These are phyloP conservation scores for Rhinolophus ferrumequinum DNA, from an alignment of 2,113 vertebrate species.

Conservation along the genomic window DNA sequence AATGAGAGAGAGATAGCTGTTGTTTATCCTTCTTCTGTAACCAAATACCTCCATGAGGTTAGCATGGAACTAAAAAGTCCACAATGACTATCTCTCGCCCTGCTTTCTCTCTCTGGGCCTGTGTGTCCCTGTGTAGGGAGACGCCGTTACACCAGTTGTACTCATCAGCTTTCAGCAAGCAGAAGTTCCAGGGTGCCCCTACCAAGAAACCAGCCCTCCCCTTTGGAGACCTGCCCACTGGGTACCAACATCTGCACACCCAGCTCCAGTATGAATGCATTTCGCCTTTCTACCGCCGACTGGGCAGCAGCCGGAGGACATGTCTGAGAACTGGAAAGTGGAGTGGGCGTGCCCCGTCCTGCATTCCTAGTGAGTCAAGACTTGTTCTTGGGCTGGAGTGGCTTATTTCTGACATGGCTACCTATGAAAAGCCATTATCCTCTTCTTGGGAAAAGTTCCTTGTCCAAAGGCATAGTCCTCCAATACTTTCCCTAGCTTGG, in stretches of 20 bases:
- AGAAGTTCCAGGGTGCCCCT: constrained; percentile 86
- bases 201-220: constrained; percentile 88
- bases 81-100: neutral
- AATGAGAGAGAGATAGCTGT: neutral
- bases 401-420: neutral
- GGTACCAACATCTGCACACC: constrained; percentile 95
- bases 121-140: constrained; percentile 86
- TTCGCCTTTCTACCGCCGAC: constrained; percentile 94
- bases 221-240: constrained; percentile 89
- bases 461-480: neutral
- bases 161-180: constrained; percentile 86
- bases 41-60: neutral
- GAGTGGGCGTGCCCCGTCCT: constrained; percentile 96
- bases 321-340: constrained; percentile 98
- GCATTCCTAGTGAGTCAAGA: constrained; percentile 93
- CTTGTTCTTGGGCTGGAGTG: neutral
- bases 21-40: neutral
- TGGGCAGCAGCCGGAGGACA: constrained; percentile 94
- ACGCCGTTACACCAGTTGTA: constrained; percentile 95
- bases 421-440: neutral
- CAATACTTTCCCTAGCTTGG: neutral
- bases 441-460: neutral
- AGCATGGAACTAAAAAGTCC: neutral
- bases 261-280: constrained; percentile 95
- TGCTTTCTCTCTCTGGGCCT: constrained; percentile 20